Evolutionary conservation across 2,888 invertebrate species (phyloP), one percentile per base, ranked within the genome.

Genomic region (Dione juno): DNA sequence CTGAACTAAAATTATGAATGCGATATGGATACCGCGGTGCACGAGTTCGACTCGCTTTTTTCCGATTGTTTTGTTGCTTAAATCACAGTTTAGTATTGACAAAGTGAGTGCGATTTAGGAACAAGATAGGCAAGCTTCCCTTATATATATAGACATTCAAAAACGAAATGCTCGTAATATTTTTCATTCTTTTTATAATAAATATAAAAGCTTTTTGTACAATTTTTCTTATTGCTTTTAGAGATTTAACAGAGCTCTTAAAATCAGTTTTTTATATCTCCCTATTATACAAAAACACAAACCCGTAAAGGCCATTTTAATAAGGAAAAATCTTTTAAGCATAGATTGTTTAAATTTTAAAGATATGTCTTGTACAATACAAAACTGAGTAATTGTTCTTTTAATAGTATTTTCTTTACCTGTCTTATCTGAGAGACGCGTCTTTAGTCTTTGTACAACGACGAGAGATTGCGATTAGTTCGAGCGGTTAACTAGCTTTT

Each of bases 391-490:
- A 45, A 71, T 65, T 67, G 63, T 70, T 70, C 70, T 67, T 67
- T 67, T 70, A 77, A 71, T 76, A 75, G 67, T 54, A 8, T 67
- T 69, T 69, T 65, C 63, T 63, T 64, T 41, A 59, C 3, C 50
- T 48, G 59, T 69, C 70, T 74, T 74, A 73, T 73, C 69, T 64
- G 37, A 21, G 52, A 48, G 66, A 11, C 63, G 52, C 35, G n/a
- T 63, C 65, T 54, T 70, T 68, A 66, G 71, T 66, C 37, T 74
- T 69, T 66, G 40, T 65, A 71, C 71, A 71, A 50, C 52, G 64
- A 66, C 53, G 21, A 72, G 67, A 70, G 66, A 74, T 71, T 71
- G 59, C 58, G 71, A 59, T 65, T 69, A 69, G 67, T 66, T 64
- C 63, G 57, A 74, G 54, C 65, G 58, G 58, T 69, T 65, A 58